Conservation (phyloP, 2,797 vertebrate genomes). For the Cottoperca gobio region DNA sequence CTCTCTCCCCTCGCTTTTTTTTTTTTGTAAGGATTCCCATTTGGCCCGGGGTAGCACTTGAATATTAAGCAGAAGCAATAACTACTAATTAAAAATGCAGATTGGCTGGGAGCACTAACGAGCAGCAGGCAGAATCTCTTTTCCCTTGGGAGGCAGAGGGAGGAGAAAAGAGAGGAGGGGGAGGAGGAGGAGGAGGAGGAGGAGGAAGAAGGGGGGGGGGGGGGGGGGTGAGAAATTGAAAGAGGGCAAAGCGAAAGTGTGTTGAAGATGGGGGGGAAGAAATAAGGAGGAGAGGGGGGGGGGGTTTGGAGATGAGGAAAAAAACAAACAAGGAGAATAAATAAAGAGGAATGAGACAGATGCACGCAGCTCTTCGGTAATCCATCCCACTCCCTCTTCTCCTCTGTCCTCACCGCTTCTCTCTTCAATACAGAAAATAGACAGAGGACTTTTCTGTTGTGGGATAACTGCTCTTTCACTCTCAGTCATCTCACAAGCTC, state of each 20-base stretch:
- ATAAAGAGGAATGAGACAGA: slow-evolving; percentile 84
- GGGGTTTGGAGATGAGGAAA: slow-evolving; percentile 51
- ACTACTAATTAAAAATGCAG: slow-evolving; percentile 92
- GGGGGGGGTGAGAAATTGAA: slow-evolving; percentile 60
- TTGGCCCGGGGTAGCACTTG: slow-evolving; percentile 89
- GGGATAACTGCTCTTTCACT: slow-evolving; percentile 78
- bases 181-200: neutral
- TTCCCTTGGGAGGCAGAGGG: slow-evolving; percentile 81
- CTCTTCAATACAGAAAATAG: slow-evolving; percentile 56
- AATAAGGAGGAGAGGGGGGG: slow-evolving; percentile 14
- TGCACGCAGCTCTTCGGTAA: slow-evolving; percentile 81
- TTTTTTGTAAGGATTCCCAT: slow-evolving; percentile 87
- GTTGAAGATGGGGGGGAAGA: slow-evolving; percentile 70
- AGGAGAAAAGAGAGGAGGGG: slow-evolving; percentile 57
- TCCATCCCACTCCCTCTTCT: slow-evolving; percentile 65
- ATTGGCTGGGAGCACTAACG: slow-evolving; percentile 90
- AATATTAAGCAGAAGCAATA: slow-evolving; percentile 92
- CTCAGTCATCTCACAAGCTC: slow-evolving; percentile 66
- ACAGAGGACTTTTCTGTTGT: slow-evolving; percentile 63
- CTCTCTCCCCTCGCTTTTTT: slow-evolving; percentile 58
- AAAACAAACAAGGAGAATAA: slow-evolving; percentile 84
- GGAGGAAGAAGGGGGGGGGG: neutral
- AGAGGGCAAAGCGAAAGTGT: slow-evolving; percentile 77
- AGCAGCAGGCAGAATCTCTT: slow-evolving; percentile 89
- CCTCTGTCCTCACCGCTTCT: slow-evolving; percentile 25